Conservation (phyloP, 2,888 invertebrate species). For the Volucella zonaria region DNA sequence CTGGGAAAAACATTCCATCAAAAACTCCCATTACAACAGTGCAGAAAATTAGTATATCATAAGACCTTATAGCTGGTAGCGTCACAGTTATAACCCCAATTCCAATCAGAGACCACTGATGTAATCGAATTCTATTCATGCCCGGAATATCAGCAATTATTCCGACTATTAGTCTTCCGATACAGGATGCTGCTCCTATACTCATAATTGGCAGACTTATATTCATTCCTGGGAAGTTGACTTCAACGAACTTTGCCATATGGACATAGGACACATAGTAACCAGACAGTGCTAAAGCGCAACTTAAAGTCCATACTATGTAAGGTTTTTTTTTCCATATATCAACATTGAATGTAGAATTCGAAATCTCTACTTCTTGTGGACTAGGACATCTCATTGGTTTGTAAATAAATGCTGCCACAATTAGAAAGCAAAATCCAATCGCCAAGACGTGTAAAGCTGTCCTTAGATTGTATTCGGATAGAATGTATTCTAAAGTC, state of each 20-base stretch:
- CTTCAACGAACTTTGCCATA: constrained; percentile 60
- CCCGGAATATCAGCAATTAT: constrained; percentile 60
- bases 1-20: constrained; percentile 69
- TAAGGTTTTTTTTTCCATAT: constrained; percentile 63
- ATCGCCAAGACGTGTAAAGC: constrained; percentile 41
- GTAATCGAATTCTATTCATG: constrained; percentile 53
- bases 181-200: constrained; percentile 66
- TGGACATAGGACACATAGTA: constrained; percentile 68
- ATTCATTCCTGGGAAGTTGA: constrained; percentile 56
- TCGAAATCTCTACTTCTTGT: background rate
- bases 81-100: constrained; percentile 54
- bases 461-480: constrained; percentile 41
- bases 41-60: constrained; percentile 30
- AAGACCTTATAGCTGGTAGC: constrained; percentile 45
- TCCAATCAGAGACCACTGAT: constrained; percentile 61
- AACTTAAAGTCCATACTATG: constrained; percentile 62
- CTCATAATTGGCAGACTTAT: constrained; percentile 64
- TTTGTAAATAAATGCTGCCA: constrained; percentile 62
- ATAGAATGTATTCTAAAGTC: constrained; percentile 50
- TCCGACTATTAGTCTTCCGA: constrained; percentile 63
- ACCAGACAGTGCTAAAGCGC: constrained; percentile 59
- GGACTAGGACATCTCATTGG: constrained; percentile 51
- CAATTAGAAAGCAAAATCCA: constrained; percentile 59
- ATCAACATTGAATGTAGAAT: constrained; percentile 43
- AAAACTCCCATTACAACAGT: constrained; percentile 58